Conservation (phyloP, 2,113 vertebrate genomes). For the Oncorhynchus mykiss region DNA sequence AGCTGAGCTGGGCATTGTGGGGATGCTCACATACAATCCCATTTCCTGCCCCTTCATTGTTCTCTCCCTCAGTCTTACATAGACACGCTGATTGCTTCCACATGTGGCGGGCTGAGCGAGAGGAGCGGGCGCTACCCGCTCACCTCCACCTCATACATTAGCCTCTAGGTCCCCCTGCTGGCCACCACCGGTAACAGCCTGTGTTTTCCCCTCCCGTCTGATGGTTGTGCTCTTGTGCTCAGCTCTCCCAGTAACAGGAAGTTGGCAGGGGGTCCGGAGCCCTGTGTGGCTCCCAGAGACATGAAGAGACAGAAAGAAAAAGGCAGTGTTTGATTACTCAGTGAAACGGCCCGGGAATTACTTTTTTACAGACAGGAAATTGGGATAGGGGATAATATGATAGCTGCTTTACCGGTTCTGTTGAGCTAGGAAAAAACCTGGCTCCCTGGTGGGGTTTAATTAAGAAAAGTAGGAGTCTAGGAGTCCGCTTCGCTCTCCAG, state of each 20-base stretch:
- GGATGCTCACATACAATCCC: slow-evolving; percentile 13
- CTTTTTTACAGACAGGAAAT: slow-evolving; percentile 24
- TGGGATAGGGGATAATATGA: slow-evolving; percentile 12
- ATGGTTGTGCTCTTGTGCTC: background rate
- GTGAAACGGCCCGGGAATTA: slow-evolving; percentile 8
- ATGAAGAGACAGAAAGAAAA: background rate
- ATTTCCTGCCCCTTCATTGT: slow-evolving; percentile 57
- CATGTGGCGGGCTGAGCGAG: slow-evolving; percentile 38
- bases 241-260: background rate
- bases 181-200: background rate
- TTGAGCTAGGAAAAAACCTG: background rate
- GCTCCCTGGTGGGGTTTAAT: background rate
- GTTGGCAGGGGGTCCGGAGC: slow-evolving; percentile 23
- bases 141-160: slow-evolving; percentile 7
- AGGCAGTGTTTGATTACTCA: slow-evolving; percentile 27
- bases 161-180: slow-evolving; percentile 56
- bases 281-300: slow-evolving; percentile 19
- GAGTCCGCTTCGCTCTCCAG: background rate
- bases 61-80: slow-evolving; percentile 31
- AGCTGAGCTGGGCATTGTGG: slow-evolving; percentile 31
- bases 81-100: slow-evolving; percentile 55
- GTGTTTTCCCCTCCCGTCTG: too few species aligned
- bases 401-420: slow-evolving; percentile 6
- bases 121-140: background rate
- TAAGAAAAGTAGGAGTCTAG: slow-evolving; percentile 1